Evolutionary conservation across 2,797 vertebrate genomes (phyloP).

Genomic region (Aselliscus stoliczkanus): DNA sequence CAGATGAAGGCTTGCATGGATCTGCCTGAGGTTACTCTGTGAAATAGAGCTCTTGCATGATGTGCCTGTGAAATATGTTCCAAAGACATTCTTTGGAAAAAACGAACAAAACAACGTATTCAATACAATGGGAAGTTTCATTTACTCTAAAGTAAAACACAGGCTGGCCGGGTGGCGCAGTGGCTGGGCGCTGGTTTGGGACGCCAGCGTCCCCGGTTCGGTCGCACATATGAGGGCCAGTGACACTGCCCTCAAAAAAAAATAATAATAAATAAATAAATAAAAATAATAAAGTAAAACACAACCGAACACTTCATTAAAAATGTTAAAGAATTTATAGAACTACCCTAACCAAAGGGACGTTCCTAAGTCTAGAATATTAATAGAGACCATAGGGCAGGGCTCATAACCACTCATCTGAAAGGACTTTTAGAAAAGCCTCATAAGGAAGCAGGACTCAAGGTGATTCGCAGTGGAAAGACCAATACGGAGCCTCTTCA

Average conservation of each 20-base stretch:
- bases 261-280: too few species aligned
- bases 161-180: too few species aligned
- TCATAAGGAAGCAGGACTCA: neutral
- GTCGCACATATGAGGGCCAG: too few species aligned
- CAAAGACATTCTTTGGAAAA: neutral
- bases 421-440: neutral
- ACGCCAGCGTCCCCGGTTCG: too few species aligned
- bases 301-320: neutral
- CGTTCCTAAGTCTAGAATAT: neutral
- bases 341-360: neutral
- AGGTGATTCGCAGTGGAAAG: rapidly evolving
- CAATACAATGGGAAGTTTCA: neutral
- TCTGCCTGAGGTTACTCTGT: neutral
- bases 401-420: neutral
- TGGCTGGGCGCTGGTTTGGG: too few species aligned
- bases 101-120: neutral
- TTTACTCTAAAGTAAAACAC: neutral
- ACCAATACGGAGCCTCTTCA: neutral
- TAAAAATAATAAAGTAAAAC: neutral
- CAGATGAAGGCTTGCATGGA: neutral
- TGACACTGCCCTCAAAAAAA: too few species aligned
- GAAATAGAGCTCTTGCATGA: neutral
- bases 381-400: neutral
- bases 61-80: neutral
- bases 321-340: neutral